These are phyloP conservation scores for Pteria penguin DNA, from an alignment of 2,888 invertebrate species.

Conservation along the genomic window DNA sequence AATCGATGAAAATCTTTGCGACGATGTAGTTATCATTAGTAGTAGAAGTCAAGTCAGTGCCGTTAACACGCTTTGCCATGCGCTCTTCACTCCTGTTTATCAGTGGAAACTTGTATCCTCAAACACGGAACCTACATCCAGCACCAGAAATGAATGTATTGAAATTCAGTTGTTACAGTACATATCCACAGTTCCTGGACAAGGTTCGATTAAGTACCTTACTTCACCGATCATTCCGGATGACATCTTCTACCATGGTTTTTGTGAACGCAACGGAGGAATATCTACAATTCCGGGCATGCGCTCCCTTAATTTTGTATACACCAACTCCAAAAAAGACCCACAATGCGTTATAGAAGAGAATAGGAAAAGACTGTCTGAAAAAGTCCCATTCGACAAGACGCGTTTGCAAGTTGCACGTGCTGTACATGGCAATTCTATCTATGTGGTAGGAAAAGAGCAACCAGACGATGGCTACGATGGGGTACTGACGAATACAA, in stretches of 20 bases:
- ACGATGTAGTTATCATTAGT: not conserved
- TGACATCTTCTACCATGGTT: constrained; percentile 52
- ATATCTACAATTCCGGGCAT: constrained; percentile 49
- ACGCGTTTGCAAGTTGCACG: constrained; percentile 23
- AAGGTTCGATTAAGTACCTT: constrained; percentile 35
- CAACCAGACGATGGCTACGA: constrained; percentile 52
- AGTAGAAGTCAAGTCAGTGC: not conserved
- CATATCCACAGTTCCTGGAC: not conserved
- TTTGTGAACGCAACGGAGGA: constrained; percentile 56
- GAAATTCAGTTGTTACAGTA: not conserved
- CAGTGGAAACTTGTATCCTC: not conserved
- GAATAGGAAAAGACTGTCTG: constrained; percentile 53
- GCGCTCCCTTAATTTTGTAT: constrained; percentile 56
- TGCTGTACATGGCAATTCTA: constrained; percentile 53
- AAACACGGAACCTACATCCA: not conserved
- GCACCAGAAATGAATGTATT: not conserved
- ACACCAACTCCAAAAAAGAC: constrained; percentile 54
- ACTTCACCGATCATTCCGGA: constrained; percentile 41
- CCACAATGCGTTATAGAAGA: constrained; percentile 54
- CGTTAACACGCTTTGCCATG: not conserved
- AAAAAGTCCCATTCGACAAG: constrained; percentile 31
- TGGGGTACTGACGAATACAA: constrained; percentile 49
- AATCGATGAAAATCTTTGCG: not conserved
- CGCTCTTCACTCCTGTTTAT: not conserved
- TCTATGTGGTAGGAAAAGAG: constrained; percentile 53